phyloP scores from a whole-genome alignment of 2,113 vertebrate species.

The Anarhynchus alexandrinus region DNA sequence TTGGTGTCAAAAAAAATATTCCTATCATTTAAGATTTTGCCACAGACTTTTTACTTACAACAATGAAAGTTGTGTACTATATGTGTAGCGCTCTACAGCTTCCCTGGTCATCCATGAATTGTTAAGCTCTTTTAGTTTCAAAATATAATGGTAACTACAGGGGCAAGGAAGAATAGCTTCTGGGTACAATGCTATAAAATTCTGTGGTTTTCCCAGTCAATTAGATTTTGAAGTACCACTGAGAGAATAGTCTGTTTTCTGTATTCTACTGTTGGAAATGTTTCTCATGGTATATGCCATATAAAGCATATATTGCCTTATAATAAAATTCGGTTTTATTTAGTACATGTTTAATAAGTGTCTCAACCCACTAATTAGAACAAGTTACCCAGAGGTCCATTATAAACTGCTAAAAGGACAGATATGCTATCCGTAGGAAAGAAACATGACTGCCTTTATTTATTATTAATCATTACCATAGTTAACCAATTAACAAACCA shows the following conservation, averaged over 20 bases:
- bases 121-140: background rate
- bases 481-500: slow-evolving; percentile 49
- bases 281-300: background rate
- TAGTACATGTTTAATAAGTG: background rate
- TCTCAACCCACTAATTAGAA: slow-evolving; percentile 16
- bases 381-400: slow-evolving; percentile 15
- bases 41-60: background rate
- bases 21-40: background rate
- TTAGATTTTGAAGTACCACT: background rate
- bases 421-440: background rate
- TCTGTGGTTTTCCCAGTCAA: background rate
- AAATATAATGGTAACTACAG: background rate
- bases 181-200: background rate
- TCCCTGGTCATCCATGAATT: background rate
- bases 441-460: slow-evolving; percentile 39
- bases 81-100: accelerated
- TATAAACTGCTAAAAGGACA: slow-evolving; percentile 26
- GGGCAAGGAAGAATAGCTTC: background rate
- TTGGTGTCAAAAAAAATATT: background rate
- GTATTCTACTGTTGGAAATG: background rate
- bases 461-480: slow-evolving; percentile 50
- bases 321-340: background rate
- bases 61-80: background rate
- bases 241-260: background rate
- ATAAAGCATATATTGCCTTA: background rate